Percentiles rank a stretch among this genome's conserved stretches.
phyloP scores from a whole-genome alignment of 2,797 vertebrate genomes.

The Clarias pachynema region DNA sequence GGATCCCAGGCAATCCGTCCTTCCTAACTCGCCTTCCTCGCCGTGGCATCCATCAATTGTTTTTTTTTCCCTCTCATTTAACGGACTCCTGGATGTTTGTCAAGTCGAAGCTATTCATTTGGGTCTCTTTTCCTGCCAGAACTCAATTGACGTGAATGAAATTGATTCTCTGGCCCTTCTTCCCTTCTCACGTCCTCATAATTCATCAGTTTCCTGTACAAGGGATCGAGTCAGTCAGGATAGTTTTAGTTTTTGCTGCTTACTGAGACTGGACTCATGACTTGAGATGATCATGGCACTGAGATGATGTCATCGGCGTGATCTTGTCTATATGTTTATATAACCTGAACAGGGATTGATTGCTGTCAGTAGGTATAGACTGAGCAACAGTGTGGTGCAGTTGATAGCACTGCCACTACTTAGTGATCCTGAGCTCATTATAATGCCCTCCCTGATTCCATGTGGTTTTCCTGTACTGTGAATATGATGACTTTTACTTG shows the following conservation, averaged over 20 bases:
- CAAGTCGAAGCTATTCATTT: slow-evolving; percentile 28
- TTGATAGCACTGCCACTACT: neutral
- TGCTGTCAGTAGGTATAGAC: neutral
- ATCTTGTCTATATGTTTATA: neutral
- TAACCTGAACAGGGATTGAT: neutral
- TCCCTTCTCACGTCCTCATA: slow-evolving; percentile 6
- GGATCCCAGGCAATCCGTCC: neutral
- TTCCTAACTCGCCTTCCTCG: neutral
- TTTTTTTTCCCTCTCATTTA: slow-evolving; percentile 20
- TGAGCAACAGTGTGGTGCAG: neutral
- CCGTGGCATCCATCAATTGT: slow-evolving; percentile 15
- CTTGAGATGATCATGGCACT: no score
- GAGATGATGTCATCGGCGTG: neutral
- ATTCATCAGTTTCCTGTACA: neutral
- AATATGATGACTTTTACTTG: neutral
- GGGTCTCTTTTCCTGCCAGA: neutral
- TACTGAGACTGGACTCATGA: neutral
- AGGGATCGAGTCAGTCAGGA: neutral
- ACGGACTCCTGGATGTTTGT: slow-evolving; percentile 6
- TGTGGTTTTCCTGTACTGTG: neutral
- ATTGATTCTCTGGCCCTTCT: slow-evolving; percentile 6
- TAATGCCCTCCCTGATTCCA: neutral
- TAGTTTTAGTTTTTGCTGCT: slow-evolving; percentile 1
- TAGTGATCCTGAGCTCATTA: neutral
- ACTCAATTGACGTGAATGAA: slow-evolving; percentile 16